Evolutionary conservation across 2,888 invertebrate species (phyloP).

Genomic region (Morpho deidamia): DNA sequence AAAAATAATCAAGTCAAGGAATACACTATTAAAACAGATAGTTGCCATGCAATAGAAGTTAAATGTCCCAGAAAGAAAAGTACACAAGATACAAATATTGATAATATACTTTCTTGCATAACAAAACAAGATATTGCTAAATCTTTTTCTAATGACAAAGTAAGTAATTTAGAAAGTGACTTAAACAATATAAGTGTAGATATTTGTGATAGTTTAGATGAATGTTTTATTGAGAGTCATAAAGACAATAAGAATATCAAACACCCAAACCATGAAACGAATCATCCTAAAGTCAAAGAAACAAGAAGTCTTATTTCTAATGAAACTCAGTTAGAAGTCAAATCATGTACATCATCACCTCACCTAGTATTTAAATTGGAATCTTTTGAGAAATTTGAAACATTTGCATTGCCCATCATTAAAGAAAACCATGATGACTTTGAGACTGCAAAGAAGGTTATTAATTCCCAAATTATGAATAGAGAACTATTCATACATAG

Average conservation of each 20-base stretch:
- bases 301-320: conserved; percentile 45
- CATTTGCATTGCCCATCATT: conserved; percentile 43
- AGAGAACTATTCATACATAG: conserved; percentile 30
- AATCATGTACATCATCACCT: conserved; percentile 28
- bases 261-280: not conserved
- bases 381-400: conserved; percentile 59
- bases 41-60: not conserved
- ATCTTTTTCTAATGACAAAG: not conserved
- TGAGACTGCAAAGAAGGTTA: conserved; percentile 40
- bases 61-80: too few species aligned
- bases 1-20: not conserved
- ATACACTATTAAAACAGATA: not conserved
- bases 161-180: not conserved
- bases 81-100: too few species aligned
- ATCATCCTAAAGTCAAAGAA: conserved; percentile 21
- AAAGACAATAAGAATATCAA: not conserved
- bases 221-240: not conserved
- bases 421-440: conserved; percentile 34
- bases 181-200: not conserved
- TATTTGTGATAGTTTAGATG: not conserved
- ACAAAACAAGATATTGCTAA: not conserved
- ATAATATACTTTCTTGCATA: not conserved
- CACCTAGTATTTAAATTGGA: conserved; percentile 48
- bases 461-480: conserved; percentile 53
- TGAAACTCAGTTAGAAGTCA: conserved; percentile 24